These are phyloP conservation scores for Camponotus pennsylvanicus DNA, from an alignment of 1,140 invertebrate species.

Conservation along the genomic window DNA sequence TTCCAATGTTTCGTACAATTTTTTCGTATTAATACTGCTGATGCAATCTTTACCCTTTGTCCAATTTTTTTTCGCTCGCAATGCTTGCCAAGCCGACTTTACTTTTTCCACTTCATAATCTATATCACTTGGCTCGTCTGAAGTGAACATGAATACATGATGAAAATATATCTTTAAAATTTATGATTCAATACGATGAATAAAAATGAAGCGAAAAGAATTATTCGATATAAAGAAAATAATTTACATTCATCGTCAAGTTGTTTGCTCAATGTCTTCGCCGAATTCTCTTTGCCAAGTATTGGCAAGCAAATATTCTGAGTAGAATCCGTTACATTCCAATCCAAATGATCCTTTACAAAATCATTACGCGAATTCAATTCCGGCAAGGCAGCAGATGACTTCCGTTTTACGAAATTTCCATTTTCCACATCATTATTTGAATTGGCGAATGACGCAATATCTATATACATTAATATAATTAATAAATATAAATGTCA, in stretches of 20 bases:
- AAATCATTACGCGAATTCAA: constrained; percentile 16
- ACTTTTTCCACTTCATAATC: constrained; percentile 60
- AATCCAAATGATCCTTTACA: neutral
- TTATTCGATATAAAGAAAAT: neutral
- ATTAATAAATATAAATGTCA: neutral
- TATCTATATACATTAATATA: neutral
- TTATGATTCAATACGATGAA: neutral
- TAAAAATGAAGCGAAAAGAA: neutral
- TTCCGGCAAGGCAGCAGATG: constrained; percentile 42
- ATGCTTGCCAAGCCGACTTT: constrained; percentile 68
- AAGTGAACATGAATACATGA: neutral
- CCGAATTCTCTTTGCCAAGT: constrained; percentile 11
- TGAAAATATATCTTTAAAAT: neutral
- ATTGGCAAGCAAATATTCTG: constrained; percentile 39
- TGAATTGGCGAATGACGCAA: neutral
- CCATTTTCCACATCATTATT: neutral
- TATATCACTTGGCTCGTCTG: constrained; percentile 35
- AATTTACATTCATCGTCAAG: constrained; percentile 23
- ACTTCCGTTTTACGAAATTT: neutral
- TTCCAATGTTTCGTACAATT: constrained; percentile 67
- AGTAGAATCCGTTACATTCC: neutral
- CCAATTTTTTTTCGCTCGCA: constrained; percentile 46
- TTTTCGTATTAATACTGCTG: constrained; percentile 27
- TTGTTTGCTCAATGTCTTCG: neutral
- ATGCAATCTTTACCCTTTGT: constrained; percentile 26